These are phyloP conservation scores for Alitta virens DNA, from an alignment of 2,888 invertebrate genomes.

Conservation along the genomic window DNA sequence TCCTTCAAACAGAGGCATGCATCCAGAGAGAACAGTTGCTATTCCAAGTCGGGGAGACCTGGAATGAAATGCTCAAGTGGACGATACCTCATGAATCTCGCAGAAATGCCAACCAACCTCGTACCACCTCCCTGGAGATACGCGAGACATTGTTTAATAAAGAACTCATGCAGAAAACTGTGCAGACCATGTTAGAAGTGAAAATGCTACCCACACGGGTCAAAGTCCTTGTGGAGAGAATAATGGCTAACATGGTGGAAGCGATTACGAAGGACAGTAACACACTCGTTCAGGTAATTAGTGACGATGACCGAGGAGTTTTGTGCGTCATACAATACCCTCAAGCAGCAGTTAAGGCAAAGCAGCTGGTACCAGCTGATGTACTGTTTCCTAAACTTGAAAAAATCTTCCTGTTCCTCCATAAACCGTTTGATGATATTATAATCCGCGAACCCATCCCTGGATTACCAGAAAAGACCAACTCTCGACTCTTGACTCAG, in stretches of 20 bases:
- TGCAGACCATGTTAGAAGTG: slow-evolving; percentile 24
- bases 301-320: slow-evolving; percentile 19
- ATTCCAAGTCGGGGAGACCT: slow-evolving; percentile 27
- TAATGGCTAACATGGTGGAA: slow-evolving; percentile 26
- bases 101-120: slow-evolving; percentile 9
- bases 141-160: slow-evolving; percentile 7
- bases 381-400: slow-evolving; percentile 29
- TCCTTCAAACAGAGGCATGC: slow-evolving; percentile 31
- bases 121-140: slow-evolving; percentile 17
- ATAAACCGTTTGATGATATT: slow-evolving; percentile 19
- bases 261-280: slow-evolving; percentile 21
- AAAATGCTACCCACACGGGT: slow-evolving; percentile 27
- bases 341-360: background rate
- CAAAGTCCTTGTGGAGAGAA: slow-evolving; percentile 22
- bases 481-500: slow-evolving; percentile 4
- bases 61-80: slow-evolving; percentile 28
- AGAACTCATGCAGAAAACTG: slow-evolving; percentile 7
- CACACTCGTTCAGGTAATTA: slow-evolving; percentile 22
- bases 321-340: slow-evolving; percentile 15
- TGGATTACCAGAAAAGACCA: background rate
- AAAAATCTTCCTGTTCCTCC: slow-evolving; percentile 23
- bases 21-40: slow-evolving; percentile 29
- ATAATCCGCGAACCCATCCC: background rate
- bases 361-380: slow-evolving; percentile 17
- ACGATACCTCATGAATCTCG: slow-evolving; percentile 21